Evolutionary conservation across 2,113 vertebrate genomes (phyloP), one percentile per base, ranked within the genome.

Genomic region (Columba janthina): DNA sequence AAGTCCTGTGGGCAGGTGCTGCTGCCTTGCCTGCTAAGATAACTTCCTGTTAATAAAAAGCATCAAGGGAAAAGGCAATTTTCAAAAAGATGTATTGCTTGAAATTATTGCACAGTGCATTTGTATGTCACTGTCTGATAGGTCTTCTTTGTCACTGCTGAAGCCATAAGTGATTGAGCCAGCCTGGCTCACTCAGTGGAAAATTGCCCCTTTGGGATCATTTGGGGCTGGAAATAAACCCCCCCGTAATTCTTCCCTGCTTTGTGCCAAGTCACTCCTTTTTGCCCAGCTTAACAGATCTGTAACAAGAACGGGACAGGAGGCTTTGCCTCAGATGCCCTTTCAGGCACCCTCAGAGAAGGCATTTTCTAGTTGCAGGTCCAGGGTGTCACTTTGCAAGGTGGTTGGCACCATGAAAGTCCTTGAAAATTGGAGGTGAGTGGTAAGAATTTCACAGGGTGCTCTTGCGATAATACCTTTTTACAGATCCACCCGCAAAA

Each of bases 1-100:
- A 90, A 65, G 31, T 88, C 76, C 95, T 89, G 69, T 53, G 91
- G 85, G 88, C 90, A 92, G 69, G 38, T 77, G 50, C 92, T 94
- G 60, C 73, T 83, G 72, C 76, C 89, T 90, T 77, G 57, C 81
- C 92, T 93, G 82, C 53, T 85, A 60, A 91, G 72, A 95, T 96
- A 93, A 88, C 88, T 95, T 84, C 51, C 34, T 0, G 0, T 9
- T 92, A 90, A 96, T 80, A 93, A 84, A 93, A 90, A 74, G 10
- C 38, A 73, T 69, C 72, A 94, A 91, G 24, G 51, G 56, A 88
- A 80, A 87, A 85, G 36, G 72, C 28, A 74, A 77, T 77, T 95
- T 91, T 85, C 19, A n/a, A 62, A 58, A 76, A 56, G 77, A 79
- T 85, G 60, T 92, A 82, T 50, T 58, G 38, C 54, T 88, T 60